Conservation (phyloP, 2,113 vertebrate species). For the Pachyramphus minor region DNA sequence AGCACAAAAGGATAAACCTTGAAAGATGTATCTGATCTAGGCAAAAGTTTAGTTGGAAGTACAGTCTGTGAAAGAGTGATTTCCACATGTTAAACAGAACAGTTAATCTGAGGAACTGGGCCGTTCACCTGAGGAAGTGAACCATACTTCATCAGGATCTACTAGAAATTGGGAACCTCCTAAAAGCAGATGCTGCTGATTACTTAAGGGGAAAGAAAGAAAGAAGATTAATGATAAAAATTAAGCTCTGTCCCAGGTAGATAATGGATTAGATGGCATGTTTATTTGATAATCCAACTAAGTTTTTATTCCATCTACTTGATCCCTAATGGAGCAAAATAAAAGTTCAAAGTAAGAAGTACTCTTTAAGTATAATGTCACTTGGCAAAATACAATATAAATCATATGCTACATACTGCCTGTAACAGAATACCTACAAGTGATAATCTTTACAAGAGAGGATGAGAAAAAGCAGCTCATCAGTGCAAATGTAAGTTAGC, state of each 20-base stretch:
- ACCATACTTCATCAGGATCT: background rate
- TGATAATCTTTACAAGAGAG: background rate
- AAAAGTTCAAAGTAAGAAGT: background rate
- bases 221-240: background rate
- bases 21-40: background rate
- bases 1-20: background rate
- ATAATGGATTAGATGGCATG: background rate
- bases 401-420: background rate
- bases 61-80: background rate
- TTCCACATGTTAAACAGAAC: background rate
- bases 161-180: background rate
- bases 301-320: background rate
- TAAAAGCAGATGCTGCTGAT: background rate
- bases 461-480: background rate
- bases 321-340: background rate
- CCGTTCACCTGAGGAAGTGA: background rate
- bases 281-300: background rate
- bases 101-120: background rate
- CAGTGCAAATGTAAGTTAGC: background rate
- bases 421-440: background rate
- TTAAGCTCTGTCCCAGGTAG: background rate
- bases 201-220: background rate
- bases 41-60: background rate
- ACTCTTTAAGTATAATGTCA: background rate
- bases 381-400: background rate